Evolutionary conservation across 1,140 invertebrate species (phyloP).

Genomic region (Spodoptera frugiperda): DNA sequence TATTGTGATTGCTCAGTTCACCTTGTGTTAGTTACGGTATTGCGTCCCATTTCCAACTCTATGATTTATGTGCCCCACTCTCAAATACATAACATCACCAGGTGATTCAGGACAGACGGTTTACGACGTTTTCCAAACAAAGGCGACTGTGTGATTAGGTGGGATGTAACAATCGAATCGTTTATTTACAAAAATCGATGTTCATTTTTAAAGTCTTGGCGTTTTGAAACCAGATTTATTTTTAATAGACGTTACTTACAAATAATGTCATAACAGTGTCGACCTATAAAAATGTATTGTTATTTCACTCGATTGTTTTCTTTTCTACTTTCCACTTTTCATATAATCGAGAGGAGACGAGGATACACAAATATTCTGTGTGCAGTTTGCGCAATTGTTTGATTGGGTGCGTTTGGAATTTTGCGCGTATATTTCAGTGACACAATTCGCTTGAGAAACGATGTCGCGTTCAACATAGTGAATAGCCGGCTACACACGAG

Average conservation of each 20-base stretch:
- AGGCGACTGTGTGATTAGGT: conserved; percentile 25
- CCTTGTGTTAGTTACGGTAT: conserved; percentile 62
- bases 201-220: not conserved
- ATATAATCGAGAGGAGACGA: not conserved
- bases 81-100: conserved; percentile 51
- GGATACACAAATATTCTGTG: not conserved
- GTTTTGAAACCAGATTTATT: too few relatives aligned
- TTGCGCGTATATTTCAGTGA: conserved; percentile 26
- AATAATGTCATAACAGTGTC: not conserved
- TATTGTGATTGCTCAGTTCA: conserved; percentile 50
- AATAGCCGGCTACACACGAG: conserved; percentile 45
- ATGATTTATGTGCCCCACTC: conserved; percentile 61
- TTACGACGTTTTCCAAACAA: conserved; percentile 42
- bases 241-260: not conserved
- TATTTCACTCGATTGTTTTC: not conserved
- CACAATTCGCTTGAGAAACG: conserved; percentile 36
- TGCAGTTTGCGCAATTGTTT: conserved; percentile 20
- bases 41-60: conserved; percentile 57
- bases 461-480: conserved; percentile 33
- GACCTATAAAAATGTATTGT: conserved; percentile 3
- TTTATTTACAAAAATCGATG: conserved; percentile 4
- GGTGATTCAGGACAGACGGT: conserved; percentile 43
- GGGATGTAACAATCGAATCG: conserved; percentile 11
- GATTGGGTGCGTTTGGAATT: conserved; percentile 5
- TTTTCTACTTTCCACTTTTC: conserved; percentile 16